phyloP scores from a whole-genome alignment of 2,797 vertebrate species.

The Sternotherus odoratus region DNA sequence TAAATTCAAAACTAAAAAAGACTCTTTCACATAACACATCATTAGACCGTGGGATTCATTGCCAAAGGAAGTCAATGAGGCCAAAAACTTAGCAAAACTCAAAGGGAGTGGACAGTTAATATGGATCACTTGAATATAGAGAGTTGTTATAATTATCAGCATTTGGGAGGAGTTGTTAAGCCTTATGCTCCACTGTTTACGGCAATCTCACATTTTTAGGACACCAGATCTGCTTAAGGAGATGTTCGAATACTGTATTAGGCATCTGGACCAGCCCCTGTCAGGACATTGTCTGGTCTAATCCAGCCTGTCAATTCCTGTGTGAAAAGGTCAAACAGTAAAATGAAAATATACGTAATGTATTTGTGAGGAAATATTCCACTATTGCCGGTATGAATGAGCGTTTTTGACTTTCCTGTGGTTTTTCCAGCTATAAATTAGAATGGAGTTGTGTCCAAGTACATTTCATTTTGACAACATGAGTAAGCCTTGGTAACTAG shows the following conservation, averaged over 20 bases:
- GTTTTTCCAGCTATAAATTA: neutral
- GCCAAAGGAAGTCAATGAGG: too few species aligned
- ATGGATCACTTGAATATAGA: too few species aligned
- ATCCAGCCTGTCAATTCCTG: neutral
- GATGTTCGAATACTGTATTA: neutral
- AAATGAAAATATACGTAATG: neutral
- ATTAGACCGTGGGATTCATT: too few species aligned
- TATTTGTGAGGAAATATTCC: neutral
- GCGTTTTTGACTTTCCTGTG: neutral
- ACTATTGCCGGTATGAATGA: constrained; percentile 4
- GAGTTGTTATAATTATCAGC: neutral
- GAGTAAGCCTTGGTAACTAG: neutral
- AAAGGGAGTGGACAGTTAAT: too few species aligned
- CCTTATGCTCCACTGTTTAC: neutral
- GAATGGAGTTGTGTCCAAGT: neutral
- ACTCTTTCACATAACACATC: neutral
- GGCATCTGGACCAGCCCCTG: neutral
- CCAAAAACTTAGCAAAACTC: too few species aligned
- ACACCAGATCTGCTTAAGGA: neutral
- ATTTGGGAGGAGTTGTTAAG: neutral
- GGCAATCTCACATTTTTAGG: neutral
- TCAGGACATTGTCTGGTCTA: neutral
- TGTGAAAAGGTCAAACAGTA: neutral
- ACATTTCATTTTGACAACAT: neutral
- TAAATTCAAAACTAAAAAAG: neutral